Evolutionary conservation across 2,888 invertebrate species (phyloP).

Genomic region (Deilephila elpenor): DNA sequence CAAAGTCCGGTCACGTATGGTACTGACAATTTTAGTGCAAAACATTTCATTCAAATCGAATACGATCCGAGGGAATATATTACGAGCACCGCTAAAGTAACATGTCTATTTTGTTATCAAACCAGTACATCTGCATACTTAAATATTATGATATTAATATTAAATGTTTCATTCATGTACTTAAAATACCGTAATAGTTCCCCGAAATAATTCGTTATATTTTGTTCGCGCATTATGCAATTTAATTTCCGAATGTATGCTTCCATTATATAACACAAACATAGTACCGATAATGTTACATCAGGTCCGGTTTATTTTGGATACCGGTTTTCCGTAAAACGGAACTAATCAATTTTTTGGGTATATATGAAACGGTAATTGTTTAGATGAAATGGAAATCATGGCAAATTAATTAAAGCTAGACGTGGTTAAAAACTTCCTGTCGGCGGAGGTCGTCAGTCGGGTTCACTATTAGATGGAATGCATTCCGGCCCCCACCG

Average conservation of each 20-base stretch:
- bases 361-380: not conserved
- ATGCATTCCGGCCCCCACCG: constrained; percentile 43
- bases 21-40: not conserved
- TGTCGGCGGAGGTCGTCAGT: constrained; percentile 15
- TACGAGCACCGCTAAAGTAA: not conserved
- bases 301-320: not conserved
- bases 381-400: constrained; percentile 16
- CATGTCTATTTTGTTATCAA: not conserved
- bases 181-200: not conserved
- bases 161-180: not conserved
- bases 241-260: not conserved
- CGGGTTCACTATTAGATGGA: constrained; percentile 40
- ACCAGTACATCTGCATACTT: not conserved
- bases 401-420: constrained; percentile 15
- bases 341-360: not conserved
- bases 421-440: constrained; percentile 31
- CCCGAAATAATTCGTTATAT: not conserved
- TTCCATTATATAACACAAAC: not conserved
- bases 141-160: not conserved
- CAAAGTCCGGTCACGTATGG: constrained; percentile 16
- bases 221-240: not conserved
- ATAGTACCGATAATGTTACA: not conserved
- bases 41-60: not conserved
- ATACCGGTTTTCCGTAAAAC: not conserved
- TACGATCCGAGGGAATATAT: not conserved